Base-by-base conservation (phyloP, 2,113 vertebrate genomes). In the Engraulis encrasicolus region DNA sequence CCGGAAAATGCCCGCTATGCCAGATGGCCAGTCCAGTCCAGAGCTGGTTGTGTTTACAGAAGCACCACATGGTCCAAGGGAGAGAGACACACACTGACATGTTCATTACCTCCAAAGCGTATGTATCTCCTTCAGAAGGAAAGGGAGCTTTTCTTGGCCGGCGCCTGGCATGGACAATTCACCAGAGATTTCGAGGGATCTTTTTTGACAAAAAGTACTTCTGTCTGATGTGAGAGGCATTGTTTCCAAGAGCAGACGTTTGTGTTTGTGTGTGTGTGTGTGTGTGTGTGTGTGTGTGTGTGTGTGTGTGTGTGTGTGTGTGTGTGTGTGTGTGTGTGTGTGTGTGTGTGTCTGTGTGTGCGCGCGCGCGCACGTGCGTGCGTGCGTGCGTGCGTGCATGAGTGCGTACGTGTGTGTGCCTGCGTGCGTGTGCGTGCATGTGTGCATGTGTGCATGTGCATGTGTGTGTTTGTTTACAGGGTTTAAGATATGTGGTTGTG, bases 31-130 rank as follows among this genome's bases (percentile, higher is more conserved):
- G n/a, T n/a, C n/a, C n/a, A n/a, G n/a, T n/a, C n/a, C n/a, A n/a
- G n/a, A n/a, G n/a, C n/a, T n/a, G n/a, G n/a, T n/a, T n/a, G n/a
- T 87, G 78, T 40, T 50, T 77, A 80, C 77, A 78, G 78, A 86
- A 78, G 54, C 20, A 85, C 71, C 40, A 31, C 23, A 82, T 82
- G 81, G 66, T 17, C 77, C 78, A 52, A 82, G 81, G 77, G 52
- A 79, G 78, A 58, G 40, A 79, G n/a, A n/a, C n/a, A n/a, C 31
- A 49, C 52, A 34, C 77, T 37, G 78, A 82, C 49, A 79, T 66
- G 36, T 81, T 77, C n/a, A 78, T 77, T 61, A 81, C 78, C 84
- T 84, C 79, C 80, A 84, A 84, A 84, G 52, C 50, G 58, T 80
- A 79, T 66, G 58, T 80, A 79, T 66, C 48, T 81, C 34, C 71